phyloP scores from a whole-genome alignment of 2,888 invertebrate species.

The Aporophyla lueneburgensis region DNA sequence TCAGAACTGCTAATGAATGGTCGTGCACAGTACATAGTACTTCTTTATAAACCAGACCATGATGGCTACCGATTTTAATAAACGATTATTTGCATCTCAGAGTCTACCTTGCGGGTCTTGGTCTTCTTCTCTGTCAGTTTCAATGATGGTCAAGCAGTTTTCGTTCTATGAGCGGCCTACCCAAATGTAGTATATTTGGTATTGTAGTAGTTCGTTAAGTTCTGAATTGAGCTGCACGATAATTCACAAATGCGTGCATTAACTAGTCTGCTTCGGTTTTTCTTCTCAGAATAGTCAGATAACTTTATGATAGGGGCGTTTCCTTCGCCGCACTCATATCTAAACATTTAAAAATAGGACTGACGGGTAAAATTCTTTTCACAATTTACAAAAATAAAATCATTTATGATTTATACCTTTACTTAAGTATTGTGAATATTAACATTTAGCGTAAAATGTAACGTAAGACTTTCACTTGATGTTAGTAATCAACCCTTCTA shows the following conservation, averaged over 20 bases:
- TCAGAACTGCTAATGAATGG: background rate
- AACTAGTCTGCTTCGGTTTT: no score
- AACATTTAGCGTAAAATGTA: background rate
- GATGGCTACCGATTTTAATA: background rate
- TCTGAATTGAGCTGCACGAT: no score
- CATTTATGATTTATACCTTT: background rate
- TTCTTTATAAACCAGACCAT: background rate
- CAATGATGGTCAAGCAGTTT: background rate
- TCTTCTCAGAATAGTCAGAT: no score
- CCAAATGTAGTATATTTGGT: background rate
- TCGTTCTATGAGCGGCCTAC: background rate
- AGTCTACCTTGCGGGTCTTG: background rate
- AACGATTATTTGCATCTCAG: background rate
- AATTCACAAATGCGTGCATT: no score
- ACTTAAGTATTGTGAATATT: background rate
- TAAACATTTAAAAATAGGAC: no score
- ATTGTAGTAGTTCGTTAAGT: background rate
- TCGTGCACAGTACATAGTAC: no score
- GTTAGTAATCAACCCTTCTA: constrained; percentile 1
- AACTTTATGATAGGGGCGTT: no score
- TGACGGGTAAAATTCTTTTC: no score
- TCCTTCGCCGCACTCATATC: no score
- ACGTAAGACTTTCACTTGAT: background rate
- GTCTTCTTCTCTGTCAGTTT: background rate
- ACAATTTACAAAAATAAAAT: background rate